These are phyloP conservation scores for Falco biarmicus DNA, from an alignment of 2,797 vertebrate genomes.

Conservation along the genomic window DNA sequence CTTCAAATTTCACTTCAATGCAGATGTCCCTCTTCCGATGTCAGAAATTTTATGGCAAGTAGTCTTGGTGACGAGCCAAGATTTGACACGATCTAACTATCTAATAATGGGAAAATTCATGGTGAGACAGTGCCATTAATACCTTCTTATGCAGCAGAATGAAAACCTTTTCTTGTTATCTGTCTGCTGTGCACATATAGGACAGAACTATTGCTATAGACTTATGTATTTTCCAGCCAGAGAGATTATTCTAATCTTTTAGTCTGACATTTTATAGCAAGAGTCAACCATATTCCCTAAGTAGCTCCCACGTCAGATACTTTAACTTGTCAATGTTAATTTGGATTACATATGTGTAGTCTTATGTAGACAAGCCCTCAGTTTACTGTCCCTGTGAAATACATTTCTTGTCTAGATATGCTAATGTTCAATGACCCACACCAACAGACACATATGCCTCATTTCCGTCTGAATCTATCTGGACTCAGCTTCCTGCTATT, in stretches of 20 bases:
- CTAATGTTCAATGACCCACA: not conserved
- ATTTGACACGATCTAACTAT: not conserved
- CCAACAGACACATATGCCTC: not conserved
- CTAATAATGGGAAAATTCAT: not conserved
- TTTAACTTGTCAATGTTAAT: not conserved
- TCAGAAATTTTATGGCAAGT: not conserved
- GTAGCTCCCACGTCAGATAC: not conserved
- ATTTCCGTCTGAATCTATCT: not conserved
- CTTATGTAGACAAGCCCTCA: not conserved
- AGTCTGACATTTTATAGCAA: not conserved
- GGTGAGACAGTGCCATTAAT: not conserved
- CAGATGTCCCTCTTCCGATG: not conserved
- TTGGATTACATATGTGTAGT: accelerated
- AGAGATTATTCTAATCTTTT: not conserved
- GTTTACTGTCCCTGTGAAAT: not conserved
- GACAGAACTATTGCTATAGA: not conserved
- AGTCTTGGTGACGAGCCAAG: not conserved
- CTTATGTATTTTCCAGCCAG: not conserved
- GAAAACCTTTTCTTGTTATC: not conserved
- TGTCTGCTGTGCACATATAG: not conserved
- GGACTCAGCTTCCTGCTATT: not conserved
- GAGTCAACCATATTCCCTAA: not conserved
- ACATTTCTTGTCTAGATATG: not conserved
- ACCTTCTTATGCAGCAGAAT: not conserved
- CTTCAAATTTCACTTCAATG: not conserved